Base-by-base conservation (phyloP, 2,888 invertebrate species). In the Drymonia ruficornis region DNA sequence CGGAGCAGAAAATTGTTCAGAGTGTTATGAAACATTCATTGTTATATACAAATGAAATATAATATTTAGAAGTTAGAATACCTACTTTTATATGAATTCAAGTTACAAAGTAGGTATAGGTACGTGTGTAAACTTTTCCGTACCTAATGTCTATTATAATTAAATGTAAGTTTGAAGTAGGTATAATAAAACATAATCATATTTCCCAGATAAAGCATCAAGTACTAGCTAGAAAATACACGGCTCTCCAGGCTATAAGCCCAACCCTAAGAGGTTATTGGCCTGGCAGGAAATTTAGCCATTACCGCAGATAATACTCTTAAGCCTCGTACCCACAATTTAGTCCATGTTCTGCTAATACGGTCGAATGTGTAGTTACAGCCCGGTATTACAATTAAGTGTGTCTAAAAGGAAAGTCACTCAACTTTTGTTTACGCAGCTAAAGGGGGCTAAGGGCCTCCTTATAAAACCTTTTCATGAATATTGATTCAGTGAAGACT, bases 401-500 rank as follows among this genome's bases (percentile, higher is more conserved):
- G 4, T 11, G 31, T 31, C n/a, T 13, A 13, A 1, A 4, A n/a
- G 4, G 60, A 71, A 74, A 78, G 77, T 81, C 76, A 75, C 76
- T 80, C 73, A 79, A 76, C 75, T 78, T 81, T 79, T 76, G 78
- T 82, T 80, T 78, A 72, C 75, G 73, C 72, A 60, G 71, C 75
- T 76, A 75, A 84, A 81, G 78, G 81, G 36, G 77, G 36, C 3
- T 78, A 78, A 77, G 76, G 78, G 74, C 78, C 76, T 76, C 73
- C 73, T 82, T 82, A 81, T 81, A 81, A 83, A 85, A 76, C 81
- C 74, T 74, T 72, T 78, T 79, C 82, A 87, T 88, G 85, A 87
- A 88, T 88, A 88, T 87, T 85, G 80, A 86, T 80, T 78, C 69
- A 74, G 81, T 83, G 74, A 81, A 80, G 80, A 83, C 82, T 84